A percentile compares a stretch with the other conserved stretches of the same genome.
These are phyloP conservation scores for Meloidogyne chitwoodi DNA, from an alignment of 1,140 invertebrate species.

Conservation along the genomic window DNA sequence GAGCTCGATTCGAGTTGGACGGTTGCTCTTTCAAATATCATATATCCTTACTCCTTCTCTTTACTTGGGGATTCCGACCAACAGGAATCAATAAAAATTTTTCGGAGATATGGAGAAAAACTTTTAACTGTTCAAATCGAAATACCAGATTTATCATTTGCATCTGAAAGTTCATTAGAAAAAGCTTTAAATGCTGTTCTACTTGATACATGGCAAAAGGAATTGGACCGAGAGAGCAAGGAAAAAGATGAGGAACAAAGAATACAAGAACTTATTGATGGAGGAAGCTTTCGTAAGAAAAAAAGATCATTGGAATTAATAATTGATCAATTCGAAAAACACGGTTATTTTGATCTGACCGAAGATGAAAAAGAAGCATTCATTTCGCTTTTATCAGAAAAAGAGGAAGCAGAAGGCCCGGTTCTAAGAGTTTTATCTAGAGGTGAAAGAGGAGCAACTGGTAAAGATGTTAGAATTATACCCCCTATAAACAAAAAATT, in stretches of 20 bases:
- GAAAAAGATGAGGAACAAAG: not conserved
- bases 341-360: too few relatives aligned
- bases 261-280: too few relatives aligned
- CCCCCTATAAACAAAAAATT: too few relatives aligned
- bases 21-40: constrained; percentile 17
- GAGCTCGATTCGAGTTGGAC: constrained; percentile 18
- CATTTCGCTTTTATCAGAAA: too few relatives aligned
- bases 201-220: not conserved
- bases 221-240: not conserved
- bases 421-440: too few relatives aligned
- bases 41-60: constrained; percentile 19
- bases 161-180: not conserved
- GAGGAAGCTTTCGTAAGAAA: too few relatives aligned
- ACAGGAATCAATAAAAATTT: not conserved
- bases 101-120: not conserved
- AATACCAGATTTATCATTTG: not conserved
- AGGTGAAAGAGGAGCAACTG: too few relatives aligned
- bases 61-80: not conserved
- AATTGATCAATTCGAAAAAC: too few relatives aligned
- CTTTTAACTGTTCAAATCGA: not conserved
- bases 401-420: too few relatives aligned
- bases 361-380: too few relatives aligned
- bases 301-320: too few relatives aligned
- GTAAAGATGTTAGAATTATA: too few relatives aligned
- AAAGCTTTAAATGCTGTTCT: not conserved